Evolutionary conservation across 2,888 invertebrate species (phyloP).

Genomic region (Cheiracanthium punctorium): DNA sequence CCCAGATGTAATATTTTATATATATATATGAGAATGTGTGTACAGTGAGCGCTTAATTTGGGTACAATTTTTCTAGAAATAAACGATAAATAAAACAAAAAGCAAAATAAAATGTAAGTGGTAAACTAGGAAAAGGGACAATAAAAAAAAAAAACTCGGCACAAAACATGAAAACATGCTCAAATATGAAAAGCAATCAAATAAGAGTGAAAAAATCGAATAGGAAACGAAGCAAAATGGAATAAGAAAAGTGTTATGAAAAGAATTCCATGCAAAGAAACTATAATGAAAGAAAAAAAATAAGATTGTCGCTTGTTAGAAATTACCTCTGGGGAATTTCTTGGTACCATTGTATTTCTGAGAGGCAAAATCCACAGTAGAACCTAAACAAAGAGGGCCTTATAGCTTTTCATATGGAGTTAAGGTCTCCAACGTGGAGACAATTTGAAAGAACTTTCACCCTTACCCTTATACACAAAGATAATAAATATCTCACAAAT

Average conservation of each 20-base stretch:
- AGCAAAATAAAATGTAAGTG: background rate
- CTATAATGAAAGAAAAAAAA: conserved; percentile 27
- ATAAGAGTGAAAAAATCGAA: conserved; percentile 44
- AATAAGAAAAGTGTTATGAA: conserved; percentile 30
- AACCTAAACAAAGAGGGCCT: conserved; percentile 66
- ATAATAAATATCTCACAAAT: too few species aligned
- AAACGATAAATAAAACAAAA: background rate
- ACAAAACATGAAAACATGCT: conserved; percentile 49
- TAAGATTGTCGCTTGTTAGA: conserved; percentile 37
- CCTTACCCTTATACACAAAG: background rate
- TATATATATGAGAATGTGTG: background rate
- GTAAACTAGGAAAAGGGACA: background rate
- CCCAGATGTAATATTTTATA: background rate
- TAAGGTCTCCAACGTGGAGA: background rate
- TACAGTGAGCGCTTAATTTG: background rate
- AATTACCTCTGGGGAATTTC: conserved; percentile 71
- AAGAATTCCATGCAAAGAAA: conserved; percentile 56
- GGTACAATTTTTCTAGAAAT: background rate
- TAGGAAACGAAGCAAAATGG: conserved; percentile 34
- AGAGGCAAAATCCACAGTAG: conserved; percentile 67
- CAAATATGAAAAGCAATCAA: conserved; percentile 44
- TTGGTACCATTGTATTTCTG: conserved; percentile 70
- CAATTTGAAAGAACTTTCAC: background rate
- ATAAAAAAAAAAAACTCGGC: background rate
- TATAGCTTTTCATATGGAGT: conserved; percentile 50